Percentiles rank a stretch among this genome's conserved stretches.
These are phyloP conservation scores for Campylomormyrus tamandua DNA, from an alignment of 2,113 vertebrate genomes.

Conservation along the genomic window DNA sequence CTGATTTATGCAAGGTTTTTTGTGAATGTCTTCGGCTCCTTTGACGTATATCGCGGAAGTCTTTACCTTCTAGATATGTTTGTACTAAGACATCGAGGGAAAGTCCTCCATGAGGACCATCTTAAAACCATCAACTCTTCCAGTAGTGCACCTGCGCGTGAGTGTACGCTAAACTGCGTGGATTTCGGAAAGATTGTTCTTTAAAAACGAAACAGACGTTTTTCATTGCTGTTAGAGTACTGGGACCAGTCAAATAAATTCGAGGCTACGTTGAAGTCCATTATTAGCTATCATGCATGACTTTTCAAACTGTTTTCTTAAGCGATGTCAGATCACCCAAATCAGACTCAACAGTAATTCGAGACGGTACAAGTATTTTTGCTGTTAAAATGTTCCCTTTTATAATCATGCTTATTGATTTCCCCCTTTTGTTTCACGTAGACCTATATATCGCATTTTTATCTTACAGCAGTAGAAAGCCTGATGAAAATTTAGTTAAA, in stretches of 20 bases:
- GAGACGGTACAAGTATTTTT: constrained; percentile 34
- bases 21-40: constrained; percentile 31
- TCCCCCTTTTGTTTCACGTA: constrained; percentile 62
- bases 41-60: constrained; percentile 38
- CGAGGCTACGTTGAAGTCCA: not conserved
- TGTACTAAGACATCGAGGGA: constrained; percentile 48
- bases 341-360: constrained; percentile 40
- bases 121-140: constrained; percentile 16
- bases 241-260: constrained; percentile 46
- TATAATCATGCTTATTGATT: constrained; percentile 80
- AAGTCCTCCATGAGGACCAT: constrained; percentile 69
- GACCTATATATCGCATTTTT: constrained; percentile 46
- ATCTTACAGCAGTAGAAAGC: not conserved
- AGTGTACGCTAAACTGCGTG: not conserved
- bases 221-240: constrained; percentile 22
- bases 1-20: constrained; percentile 39
- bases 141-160: not conserved
- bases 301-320: constrained; percentile 62
- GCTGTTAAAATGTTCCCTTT: constrained; percentile 52
- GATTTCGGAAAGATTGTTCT: not conserved
- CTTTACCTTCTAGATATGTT: constrained; percentile 22
- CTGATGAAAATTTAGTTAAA: not conserved
- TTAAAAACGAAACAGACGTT: not conserved
- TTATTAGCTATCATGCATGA: not conserved
- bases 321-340: constrained; percentile 46